phyloP scores from a whole-genome alignment of 2,888 invertebrate genomes.

The Didymodactylos carnosus region DNA sequence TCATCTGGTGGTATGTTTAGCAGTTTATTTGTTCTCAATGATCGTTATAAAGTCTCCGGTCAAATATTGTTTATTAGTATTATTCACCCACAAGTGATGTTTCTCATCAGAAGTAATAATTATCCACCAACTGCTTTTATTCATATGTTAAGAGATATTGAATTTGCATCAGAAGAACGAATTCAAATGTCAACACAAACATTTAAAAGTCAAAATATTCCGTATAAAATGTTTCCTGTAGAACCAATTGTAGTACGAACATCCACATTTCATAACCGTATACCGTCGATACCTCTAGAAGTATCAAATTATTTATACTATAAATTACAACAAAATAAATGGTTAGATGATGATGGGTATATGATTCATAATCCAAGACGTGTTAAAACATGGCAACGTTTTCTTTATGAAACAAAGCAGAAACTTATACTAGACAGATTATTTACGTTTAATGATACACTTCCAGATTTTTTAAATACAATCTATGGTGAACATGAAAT shows the following conservation, averaged over 20 bases:
- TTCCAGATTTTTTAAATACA: background rate
- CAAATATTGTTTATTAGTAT: background rate
- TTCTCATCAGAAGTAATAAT: background rate
- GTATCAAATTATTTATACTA: background rate
- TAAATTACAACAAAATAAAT: background rate
- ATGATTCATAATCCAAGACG: background rate
- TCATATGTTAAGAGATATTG: background rate
- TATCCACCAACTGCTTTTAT: background rate
- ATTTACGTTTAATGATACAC: background rate
- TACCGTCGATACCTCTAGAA: background rate
- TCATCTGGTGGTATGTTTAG: background rate
- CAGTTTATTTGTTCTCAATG: background rate
- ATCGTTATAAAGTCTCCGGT: background rate
- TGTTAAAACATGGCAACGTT: background rate
- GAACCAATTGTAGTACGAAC: background rate
- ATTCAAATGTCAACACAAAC: background rate
- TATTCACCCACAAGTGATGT: background rate
- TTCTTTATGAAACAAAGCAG: too few relatives aligned
- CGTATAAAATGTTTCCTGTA: background rate
- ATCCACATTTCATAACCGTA: background rate
- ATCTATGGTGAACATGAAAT: background rate
- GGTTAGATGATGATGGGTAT: background rate
- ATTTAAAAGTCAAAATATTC: background rate
- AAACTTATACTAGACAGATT: too few relatives aligned
- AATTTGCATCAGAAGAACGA: background rate